phyloP scores from a whole-genome alignment of 1,140 invertebrate genomes.

The Oreohelix idahoensis region DNA sequence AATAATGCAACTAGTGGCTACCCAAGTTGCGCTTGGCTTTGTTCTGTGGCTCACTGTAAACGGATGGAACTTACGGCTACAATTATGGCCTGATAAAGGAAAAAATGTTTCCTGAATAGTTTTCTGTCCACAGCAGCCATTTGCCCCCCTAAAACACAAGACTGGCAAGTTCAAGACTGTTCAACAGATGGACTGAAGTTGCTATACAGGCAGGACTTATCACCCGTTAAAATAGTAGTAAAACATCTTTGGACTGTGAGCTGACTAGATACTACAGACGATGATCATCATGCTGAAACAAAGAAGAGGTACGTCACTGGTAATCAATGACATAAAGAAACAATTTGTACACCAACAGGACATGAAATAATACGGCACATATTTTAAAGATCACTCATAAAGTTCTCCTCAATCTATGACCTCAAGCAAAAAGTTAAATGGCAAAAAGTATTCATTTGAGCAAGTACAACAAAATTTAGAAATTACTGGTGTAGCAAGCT shows the following conservation, averaged over 20 bases:
- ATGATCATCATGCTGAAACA: neutral
- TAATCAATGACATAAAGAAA: too few species aligned
- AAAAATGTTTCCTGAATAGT: neutral
- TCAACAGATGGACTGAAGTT: neutral
- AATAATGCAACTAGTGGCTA: neutral
- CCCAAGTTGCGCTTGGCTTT: neutral
- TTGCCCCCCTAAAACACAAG: neutral
- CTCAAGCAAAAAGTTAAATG: too few species aligned
- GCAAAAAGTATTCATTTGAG: too few species aligned
- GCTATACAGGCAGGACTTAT: neutral
- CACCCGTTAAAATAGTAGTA: neutral
- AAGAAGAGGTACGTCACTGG: neutral
- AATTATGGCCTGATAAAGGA: neutral
- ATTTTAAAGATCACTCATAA: too few species aligned
- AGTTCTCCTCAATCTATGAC: too few species aligned
- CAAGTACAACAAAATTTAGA: too few species aligned
- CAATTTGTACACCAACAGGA: too few species aligned
- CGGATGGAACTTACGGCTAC: neutral
- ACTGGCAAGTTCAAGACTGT: neutral
- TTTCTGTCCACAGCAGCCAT: neutral
- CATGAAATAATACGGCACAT: too few species aligned
- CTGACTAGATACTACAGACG: neutral
- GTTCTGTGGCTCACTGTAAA: neutral
- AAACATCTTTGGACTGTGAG: neutral
- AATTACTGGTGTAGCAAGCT: too few species aligned